These are phyloP conservation scores for Cephalotes varians DNA, from an alignment of 2,888 invertebrate species.

Conservation along the genomic window DNA sequence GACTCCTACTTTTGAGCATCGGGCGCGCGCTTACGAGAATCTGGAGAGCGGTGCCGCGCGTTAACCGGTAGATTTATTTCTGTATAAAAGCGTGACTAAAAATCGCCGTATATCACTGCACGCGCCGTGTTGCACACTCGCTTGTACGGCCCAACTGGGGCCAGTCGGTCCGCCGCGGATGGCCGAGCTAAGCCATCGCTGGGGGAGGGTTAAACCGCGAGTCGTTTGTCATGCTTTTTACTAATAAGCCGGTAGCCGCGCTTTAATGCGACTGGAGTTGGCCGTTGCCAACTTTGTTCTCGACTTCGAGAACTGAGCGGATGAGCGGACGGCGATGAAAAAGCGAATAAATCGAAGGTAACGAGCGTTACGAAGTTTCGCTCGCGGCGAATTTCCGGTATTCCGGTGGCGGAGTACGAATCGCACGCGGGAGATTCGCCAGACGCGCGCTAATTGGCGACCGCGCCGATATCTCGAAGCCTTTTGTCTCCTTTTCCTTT, in stretches of 20 bases:
- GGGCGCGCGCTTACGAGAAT: conserved; percentile 67
- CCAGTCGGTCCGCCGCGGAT: conserved; percentile 70
- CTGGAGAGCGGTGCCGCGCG: conserved; percentile 76
- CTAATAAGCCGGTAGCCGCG: conserved; percentile 79
- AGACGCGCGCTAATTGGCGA: conserved; percentile 29
- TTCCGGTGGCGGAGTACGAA: conserved; percentile 35
- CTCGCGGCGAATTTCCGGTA: conserved; percentile 24
- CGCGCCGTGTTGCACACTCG: conserved; percentile 77
- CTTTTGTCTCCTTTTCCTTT: not conserved
- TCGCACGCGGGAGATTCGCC: conserved; percentile 41
- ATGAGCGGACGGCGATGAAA: conserved; percentile 44
- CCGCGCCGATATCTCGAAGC: conserved; percentile 2
- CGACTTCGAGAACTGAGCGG: conserved; percentile 56
- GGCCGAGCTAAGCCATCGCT: conserved; percentile 75
- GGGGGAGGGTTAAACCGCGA: conserved; percentile 78
- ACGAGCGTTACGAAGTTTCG: conserved; percentile 49
- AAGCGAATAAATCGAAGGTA: conserved; percentile 55
- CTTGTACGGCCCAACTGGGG: conserved; percentile 78
- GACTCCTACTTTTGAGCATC: conserved; percentile 1
- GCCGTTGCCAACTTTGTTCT: conserved; percentile 62
- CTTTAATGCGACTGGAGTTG: conserved; percentile 72
- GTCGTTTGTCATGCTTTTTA: conserved; percentile 83
- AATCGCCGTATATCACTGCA: conserved; percentile 80
- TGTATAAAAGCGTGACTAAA: conserved; percentile 83
- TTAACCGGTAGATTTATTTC: conserved; percentile 81